These are phyloP conservation scores for Idris sp. DNA, from an alignment of 1,140 invertebrate species.

Conservation along the genomic window DNA sequence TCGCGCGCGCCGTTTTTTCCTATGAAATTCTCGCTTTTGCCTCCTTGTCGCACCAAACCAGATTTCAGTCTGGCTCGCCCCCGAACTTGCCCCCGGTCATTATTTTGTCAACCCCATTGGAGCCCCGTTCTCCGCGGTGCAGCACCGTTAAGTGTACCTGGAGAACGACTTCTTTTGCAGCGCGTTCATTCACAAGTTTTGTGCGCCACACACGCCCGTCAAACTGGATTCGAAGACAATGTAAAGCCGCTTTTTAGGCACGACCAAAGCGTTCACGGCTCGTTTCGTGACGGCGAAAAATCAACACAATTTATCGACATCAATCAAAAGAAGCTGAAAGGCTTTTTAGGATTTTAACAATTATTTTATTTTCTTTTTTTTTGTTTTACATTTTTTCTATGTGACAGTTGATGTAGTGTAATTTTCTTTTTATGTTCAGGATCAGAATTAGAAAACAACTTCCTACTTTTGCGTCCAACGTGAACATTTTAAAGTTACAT, in stretches of 20 bases:
- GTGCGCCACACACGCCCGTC: constrained; percentile 31
- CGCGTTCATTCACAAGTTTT: constrained; percentile 24
- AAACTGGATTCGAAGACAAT: constrained; percentile 52
- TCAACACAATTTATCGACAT: constrained; percentile 7
- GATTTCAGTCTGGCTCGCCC: constrained; percentile 7
- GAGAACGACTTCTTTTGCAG: no score
- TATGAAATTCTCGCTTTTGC: constrained; percentile 38
- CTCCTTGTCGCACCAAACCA: constrained; percentile 21
- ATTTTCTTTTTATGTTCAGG: no score
- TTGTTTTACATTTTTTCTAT: no score
- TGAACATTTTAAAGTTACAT: no score
- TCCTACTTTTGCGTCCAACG: no score
- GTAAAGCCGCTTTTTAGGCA: constrained; percentile 21
- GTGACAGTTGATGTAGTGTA: no score
- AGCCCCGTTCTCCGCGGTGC: constrained; percentile 33
- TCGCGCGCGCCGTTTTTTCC: constrained; percentile 43
- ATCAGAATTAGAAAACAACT: no score
- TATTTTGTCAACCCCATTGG: constrained; percentile 56
- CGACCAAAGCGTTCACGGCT: constrained; percentile 27
- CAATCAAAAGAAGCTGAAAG: no score
- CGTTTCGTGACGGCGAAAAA: constrained; percentile 25
- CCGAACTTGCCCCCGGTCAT: constrained; percentile 47
- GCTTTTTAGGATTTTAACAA: no score
- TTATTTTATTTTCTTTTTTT: no score
- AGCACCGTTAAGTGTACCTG: constrained; percentile 48